These are phyloP conservation scores for Caenorhabditis inopinata DNA, from an alignment of 1,140 invertebrate genomes.

Conservation along the genomic window DNA sequence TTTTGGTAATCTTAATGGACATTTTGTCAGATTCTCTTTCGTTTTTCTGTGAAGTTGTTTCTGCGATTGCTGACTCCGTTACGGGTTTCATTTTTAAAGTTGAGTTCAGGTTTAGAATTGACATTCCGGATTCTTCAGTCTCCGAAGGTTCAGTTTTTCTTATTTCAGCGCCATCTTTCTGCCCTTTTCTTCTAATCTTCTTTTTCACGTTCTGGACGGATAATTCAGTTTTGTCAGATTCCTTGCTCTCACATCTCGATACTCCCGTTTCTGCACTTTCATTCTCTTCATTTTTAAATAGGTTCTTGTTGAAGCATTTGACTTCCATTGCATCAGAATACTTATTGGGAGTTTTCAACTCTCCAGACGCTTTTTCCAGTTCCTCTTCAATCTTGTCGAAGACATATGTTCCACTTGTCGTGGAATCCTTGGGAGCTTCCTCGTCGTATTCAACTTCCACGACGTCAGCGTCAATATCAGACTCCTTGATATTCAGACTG, in stretches of 20 bases:
- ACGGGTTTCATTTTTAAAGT: neutral
- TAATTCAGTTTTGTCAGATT: neutral
- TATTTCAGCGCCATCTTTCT: neutral
- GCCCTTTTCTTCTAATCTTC: neutral
- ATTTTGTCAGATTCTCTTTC: no score
- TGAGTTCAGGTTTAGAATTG: neutral
- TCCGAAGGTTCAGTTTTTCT: neutral
- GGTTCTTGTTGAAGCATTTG: neutral
- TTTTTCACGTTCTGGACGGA: neutral
- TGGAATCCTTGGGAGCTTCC: neutral
- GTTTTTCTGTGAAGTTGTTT: no score
- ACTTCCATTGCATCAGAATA: constrained; percentile 3
- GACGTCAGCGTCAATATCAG: constrained; percentile 14
- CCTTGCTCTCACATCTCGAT: neutral
- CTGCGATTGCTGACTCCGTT: no score
- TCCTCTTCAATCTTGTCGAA: constrained; percentile 31
- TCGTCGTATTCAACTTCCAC: constrained; percentile 12
- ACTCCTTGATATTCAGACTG: constrained; percentile 10
- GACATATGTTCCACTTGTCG: neutral
- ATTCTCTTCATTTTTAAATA: neutral
- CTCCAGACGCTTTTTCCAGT: neutral
- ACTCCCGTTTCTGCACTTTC: neutral
- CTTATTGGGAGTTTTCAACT: neutral
- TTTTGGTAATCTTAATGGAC: neutral
- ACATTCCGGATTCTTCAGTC: neutral